phyloP scores from a whole-genome alignment of 1,140 invertebrate species.

The Neodiprion fabricii region DNA sequence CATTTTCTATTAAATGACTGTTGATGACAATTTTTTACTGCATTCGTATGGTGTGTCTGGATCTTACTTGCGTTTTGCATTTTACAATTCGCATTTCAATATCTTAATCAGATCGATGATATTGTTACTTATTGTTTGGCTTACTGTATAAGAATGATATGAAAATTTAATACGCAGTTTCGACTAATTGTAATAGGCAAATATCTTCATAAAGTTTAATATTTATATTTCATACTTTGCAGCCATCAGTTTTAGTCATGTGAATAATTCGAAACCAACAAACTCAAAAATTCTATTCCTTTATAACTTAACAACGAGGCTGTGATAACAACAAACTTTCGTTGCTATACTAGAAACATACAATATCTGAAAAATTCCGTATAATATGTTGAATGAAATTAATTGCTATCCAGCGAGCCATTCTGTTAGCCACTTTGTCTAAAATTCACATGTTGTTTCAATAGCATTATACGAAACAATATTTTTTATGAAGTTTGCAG shows the following conservation, averaged over 20 bases:
- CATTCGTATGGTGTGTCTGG: neutral
- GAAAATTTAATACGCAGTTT: slow-evolving; percentile 14
- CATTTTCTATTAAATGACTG: neutral
- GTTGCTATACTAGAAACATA: no score
- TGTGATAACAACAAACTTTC: no score
- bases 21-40: neutral
- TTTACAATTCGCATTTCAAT: neutral
- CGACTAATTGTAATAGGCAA: neutral
- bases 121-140: neutral
- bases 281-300: neutral
- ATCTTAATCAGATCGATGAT: slow-evolving; percentile 11
- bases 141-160: slow-evolving; percentile 8
- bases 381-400: no score
- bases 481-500: no score
- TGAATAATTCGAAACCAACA: no score
- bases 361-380: no score
- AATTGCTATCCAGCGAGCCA: no score
- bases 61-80: neutral
- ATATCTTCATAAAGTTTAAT: neutral
- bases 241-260: no score
- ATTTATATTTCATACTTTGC: no score
- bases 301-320: slow-evolving; percentile 2
- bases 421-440: no score
- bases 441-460: no score
- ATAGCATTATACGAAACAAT: no score